Percentiles rank a stretch among this genome's conserved stretches.
These are phyloP conservation scores for Nyctereutes procyonoides DNA, from an alignment of 2,113 vertebrate species.

Conservation along the genomic window DNA sequence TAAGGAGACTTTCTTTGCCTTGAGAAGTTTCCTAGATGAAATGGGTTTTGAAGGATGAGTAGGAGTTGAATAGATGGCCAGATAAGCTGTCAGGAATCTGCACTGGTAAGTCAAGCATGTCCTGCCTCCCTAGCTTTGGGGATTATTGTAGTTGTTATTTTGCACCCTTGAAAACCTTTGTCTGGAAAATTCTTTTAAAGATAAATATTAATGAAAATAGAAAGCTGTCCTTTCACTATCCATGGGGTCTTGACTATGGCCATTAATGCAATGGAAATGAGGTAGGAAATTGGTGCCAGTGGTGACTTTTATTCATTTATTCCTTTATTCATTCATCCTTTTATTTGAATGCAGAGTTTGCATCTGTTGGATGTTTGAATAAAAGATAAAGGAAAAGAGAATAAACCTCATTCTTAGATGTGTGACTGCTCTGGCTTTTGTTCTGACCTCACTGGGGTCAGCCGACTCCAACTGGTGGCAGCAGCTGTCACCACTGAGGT, in stretches of 20 bases:
- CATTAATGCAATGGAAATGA: background rate
- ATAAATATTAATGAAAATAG: background rate
- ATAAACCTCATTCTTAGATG: background rate
- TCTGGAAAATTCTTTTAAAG: background rate
- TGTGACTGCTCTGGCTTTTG: background rate
- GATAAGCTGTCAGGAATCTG: background rate
- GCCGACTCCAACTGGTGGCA: background rate
- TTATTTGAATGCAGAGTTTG: background rate
- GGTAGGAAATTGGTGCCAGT: background rate
- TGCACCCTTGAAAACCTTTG: background rate
- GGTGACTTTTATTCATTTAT: accelerated
- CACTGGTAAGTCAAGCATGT: background rate
- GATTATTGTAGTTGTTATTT: background rate
- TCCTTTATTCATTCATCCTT: background rate
- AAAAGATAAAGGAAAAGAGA: background rate
- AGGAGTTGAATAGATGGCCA: background rate
- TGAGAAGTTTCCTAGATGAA: background rate
- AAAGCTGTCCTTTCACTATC: background rate
- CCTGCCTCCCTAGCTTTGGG: background rate
- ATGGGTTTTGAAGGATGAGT: conserved; percentile 39
- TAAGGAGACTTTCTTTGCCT: background rate
- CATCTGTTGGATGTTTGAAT: background rate
- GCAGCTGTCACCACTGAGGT: background rate
- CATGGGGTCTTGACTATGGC: background rate
- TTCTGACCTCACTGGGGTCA: background rate